phyloP scores from a whole-genome alignment of 2,888 invertebrate species.

The Limnephilus rhombicus region DNA sequence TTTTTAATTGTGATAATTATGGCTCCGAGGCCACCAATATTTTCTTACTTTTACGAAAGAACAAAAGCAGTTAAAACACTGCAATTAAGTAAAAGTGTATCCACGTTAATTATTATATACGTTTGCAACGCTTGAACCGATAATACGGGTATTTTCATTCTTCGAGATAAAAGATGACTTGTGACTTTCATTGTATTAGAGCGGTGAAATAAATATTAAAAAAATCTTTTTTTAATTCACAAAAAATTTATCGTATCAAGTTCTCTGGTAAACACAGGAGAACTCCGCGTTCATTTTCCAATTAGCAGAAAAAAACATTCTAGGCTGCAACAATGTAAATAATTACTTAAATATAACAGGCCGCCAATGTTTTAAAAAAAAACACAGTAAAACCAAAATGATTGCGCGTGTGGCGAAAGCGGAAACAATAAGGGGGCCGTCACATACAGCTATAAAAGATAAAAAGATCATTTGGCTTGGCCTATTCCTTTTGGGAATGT shows the following conservation, averaged over 20 bases:
- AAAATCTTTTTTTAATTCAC: neutral
- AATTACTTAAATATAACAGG: neutral
- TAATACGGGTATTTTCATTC: no score
- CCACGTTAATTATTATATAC: neutral
- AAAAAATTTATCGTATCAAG: neutral
- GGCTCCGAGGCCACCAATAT: neutral
- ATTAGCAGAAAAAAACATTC: neutral
- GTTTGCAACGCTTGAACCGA: neutral
- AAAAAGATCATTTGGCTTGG: no score
- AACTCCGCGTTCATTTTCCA: neutral
- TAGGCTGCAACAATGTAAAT: neutral
- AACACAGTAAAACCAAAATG: neutral
- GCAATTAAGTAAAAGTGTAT: neutral
- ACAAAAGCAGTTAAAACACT: neutral
- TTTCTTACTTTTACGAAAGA: neutral
- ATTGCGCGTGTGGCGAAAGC: neutral
- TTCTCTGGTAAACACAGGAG: neutral
- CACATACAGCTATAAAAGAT: no score
- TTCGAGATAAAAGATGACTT: no score
- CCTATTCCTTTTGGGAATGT: no score
- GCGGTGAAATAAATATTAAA: no score
- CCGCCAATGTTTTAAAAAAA: neutral
- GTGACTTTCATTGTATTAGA: no score
- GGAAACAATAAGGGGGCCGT: neutral
- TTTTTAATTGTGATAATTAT: neutral